phyloP scores from a whole-genome alignment of 2,113 vertebrate genomes.

The Corynorhinus townsendii region DNA sequence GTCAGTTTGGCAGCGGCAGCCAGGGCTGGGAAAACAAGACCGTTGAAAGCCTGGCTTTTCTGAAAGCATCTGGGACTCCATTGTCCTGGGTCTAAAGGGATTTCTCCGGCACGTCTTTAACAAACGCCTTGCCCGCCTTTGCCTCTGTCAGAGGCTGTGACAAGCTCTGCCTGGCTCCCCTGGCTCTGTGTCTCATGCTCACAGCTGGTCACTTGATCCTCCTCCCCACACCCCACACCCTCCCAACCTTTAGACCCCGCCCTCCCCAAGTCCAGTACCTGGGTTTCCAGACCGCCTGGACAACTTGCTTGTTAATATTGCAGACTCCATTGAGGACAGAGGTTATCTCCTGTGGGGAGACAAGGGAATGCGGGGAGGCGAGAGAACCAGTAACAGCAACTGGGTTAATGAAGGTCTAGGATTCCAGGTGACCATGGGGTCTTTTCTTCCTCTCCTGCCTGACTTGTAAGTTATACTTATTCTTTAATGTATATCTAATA shows the following conservation, averaged over 20 bases:
- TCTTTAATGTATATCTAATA: neutral
- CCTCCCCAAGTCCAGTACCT: neutral
- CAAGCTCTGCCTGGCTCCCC: conserved; percentile 61
- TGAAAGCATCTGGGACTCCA: conserved; percentile 45
- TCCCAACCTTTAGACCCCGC: neutral
- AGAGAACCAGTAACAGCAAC: neutral
- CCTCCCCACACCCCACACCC: neutral
- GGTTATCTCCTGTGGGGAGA: neutral
- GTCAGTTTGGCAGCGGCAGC: neutral
- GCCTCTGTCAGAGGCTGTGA: conserved; percentile 2
- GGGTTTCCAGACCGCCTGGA: neutral
- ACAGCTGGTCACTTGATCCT: neutral
- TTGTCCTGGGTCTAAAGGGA: conserved; percentile 48
- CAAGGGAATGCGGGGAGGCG: neutral
- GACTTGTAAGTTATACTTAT: neutral
- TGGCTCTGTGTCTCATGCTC: neutral
- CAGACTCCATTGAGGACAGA: neutral
- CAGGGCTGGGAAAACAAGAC: conserved; percentile 33
- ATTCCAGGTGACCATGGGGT: neutral
- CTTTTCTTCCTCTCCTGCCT: neutral
- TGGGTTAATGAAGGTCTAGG: neutral
- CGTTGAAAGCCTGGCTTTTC: conserved; percentile 38
- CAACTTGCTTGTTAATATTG: neutral
- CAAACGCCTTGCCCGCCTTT: neutral
- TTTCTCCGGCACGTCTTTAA: conserved; percentile 32